Conservation (phyloP, 2,888 invertebrate species). For the Enchytraeus crypticus region DNA sequence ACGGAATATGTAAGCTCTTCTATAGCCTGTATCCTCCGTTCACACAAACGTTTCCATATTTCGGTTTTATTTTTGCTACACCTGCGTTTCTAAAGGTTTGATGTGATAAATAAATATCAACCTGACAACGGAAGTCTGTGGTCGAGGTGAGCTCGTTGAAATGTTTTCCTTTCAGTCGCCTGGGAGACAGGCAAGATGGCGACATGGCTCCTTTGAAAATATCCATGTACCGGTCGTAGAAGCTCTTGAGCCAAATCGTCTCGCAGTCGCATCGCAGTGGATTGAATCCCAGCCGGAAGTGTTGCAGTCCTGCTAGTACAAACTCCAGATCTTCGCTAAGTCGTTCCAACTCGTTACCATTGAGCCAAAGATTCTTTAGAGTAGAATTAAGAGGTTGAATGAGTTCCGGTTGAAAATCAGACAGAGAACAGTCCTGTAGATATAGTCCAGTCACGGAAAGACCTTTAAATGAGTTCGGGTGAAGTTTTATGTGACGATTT, state of each 20-base stretch:
- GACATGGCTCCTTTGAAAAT: constrained; percentile 31
- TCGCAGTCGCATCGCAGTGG: constrained; percentile 47
- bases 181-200: constrained; percentile 40
- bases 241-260: constrained; percentile 40
- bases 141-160: constrained; percentile 35
- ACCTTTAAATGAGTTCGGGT: constrained; percentile 37
- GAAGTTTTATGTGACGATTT: constrained; percentile 38
- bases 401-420: constrained; percentile 34
- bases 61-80: too few species aligned
- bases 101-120: too few species aligned
- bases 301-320: constrained; percentile 36
- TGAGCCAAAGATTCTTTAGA: constrained; percentile 40
- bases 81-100: too few species aligned
- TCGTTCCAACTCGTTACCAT: constrained; percentile 42
- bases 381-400: constrained; percentile 41
- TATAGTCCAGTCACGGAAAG: constrained; percentile 42
- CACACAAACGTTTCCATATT: too few species aligned
- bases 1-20: too few species aligned
- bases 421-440: constrained; percentile 41
- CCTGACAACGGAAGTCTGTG: constrained; percentile 39
- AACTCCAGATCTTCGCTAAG: constrained; percentile 35
- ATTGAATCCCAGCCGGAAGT: constrained; percentile 42
- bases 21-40: too few species aligned
- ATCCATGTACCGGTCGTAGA: constrained; percentile 29
- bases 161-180: constrained; percentile 31